Evolutionary conservation across 2,797 vertebrate species (phyloP), one percentile per base, ranked within the genome.

Genomic region (Smutsia gigantea): DNA sequence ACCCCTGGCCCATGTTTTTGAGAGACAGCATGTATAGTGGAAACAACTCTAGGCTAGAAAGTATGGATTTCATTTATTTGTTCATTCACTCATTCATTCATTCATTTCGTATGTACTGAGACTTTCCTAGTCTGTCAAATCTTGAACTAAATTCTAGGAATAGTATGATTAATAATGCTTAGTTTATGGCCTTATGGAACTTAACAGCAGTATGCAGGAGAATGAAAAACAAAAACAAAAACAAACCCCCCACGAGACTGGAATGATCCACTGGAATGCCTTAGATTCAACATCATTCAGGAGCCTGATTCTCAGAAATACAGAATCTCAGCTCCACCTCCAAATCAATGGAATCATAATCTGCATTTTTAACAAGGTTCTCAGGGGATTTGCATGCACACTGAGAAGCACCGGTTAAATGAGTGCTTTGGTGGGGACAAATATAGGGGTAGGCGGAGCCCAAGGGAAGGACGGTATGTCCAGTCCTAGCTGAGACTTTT

Each of bases 51-150:
- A 13, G 21, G 66, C 59, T 82, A 34, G 64, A 83, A 78, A 92
- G 79, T 29, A 53, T 21, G 18, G 59, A 29, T 90, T 77, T 64
- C 57, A 93, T 31, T 94, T 88, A 53, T 82, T 92, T 21, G 55
- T 51, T 87, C 53, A 64, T 61, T 89, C 19, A 79, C 12, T 74
- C 72, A 82, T 49, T 78, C 34, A 89, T 91, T 87, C 55, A 77
- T 72, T 96, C 63, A 89, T 91, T 96, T 94, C 19, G 34, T 90
- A 72, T 87, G 97, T 96, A 87, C 46, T 68, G 61, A 87, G 51
- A 82, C 34, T 94, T 94, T 89, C 49, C 49, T 19, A 75, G 34
- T 18, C 64, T 94, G 51, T 75, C n/a, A 66, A 74, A 79, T 83
- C 69, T 46, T 55, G 75, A 96, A 85, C 25, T 86, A 83, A 92